Conservation (phyloP, 2,888 invertebrate genomes). For the Cyclophora punctaria region DNA sequence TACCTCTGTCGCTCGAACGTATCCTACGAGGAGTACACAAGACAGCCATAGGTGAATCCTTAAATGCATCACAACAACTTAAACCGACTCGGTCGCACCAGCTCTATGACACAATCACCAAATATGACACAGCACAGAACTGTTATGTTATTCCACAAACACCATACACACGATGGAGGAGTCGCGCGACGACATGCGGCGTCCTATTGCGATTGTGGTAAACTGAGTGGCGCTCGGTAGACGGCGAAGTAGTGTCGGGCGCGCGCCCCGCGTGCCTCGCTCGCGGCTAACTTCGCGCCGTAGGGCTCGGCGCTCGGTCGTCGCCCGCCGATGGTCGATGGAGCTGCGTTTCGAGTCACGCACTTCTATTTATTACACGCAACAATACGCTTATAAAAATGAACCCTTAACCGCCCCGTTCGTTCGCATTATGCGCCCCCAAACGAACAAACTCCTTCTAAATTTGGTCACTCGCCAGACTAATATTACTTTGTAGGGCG, state of each 20-base stretch:
- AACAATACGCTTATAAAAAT: conserved; percentile 34
- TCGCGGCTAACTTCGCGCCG: conserved; percentile 49
- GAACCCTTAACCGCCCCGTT: conserved; percentile 19
- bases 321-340: conserved; percentile 54
- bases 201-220: conserved; percentile 53
- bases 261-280: conserved; percentile 39
- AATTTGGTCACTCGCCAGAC: conserved; percentile 39
- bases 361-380: conserved; percentile 56
- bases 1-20: conserved; percentile 85
- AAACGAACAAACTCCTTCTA: conserved; percentile 40
- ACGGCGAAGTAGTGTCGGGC: conserved; percentile 44
- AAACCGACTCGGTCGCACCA: conserved; percentile 55
- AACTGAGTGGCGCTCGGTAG: conserved; percentile 65
- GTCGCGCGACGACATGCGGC: conserved; percentile 57
- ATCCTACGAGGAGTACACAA: conserved; percentile 82
- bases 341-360: conserved; percentile 60
- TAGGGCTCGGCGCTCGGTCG: conserved; percentile 44
- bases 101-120: conserved; percentile 58
- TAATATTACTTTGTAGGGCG: conserved; percentile 50
- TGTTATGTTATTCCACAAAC: conserved; percentile 70
- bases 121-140: conserved; percentile 64
- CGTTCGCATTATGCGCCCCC: conserved; percentile 12
- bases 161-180: conserved; percentile 62
- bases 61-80: conserved; percentile 81
- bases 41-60: conserved; percentile 84